Conservation (phyloP, 2,797 vertebrate species). For the Enteromius viviparus region DNA sequence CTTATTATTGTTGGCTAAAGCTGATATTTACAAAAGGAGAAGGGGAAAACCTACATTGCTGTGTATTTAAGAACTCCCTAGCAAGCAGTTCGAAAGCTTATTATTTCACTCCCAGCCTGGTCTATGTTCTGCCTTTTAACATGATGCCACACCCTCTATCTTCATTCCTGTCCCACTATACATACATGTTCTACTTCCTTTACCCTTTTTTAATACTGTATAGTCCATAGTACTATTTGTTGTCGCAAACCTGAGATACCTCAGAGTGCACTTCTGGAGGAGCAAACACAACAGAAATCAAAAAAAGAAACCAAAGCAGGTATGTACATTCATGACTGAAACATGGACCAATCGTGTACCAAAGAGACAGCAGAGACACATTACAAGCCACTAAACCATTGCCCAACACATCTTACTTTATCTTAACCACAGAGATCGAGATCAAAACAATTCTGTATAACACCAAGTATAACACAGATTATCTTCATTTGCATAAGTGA, state of each 20-base stretch:
- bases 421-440: not conserved
- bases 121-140: slow-evolving; percentile 40
- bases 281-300: slow-evolving; percentile 27
- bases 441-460: not conserved
- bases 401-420: not conserved
- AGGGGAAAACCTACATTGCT: slow-evolving; percentile 46
- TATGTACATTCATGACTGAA: not conserved
- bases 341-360: not conserved
- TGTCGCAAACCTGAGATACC: slow-evolving; percentile 63
- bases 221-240: slow-evolving; percentile 55
- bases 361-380: not conserved
- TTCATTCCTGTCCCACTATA: slow-evolving; percentile 19
- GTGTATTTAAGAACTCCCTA: slow-evolving; percentile 56
- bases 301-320: slow-evolving; percentile 2
- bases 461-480: not conserved
- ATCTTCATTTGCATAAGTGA: not conserved
- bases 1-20: slow-evolving; percentile 59
- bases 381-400: not conserved
- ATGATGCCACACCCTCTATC: slow-evolving; percentile 35
- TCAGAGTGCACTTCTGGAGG: slow-evolving; percentile 51
- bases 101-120: slow-evolving; percentile 53
- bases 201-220: slow-evolving; percentile 9
- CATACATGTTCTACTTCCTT: slow-evolving; percentile 24
- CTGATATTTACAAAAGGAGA: slow-evolving; percentile 53
- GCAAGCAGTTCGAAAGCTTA: slow-evolving; percentile 33